Percentiles rank a stretch among this genome's conserved stretches.
These are phyloP conservation scores for Ctena decussata DNA, from an alignment of 2,888 invertebrate genomes.

Conservation along the genomic window DNA sequence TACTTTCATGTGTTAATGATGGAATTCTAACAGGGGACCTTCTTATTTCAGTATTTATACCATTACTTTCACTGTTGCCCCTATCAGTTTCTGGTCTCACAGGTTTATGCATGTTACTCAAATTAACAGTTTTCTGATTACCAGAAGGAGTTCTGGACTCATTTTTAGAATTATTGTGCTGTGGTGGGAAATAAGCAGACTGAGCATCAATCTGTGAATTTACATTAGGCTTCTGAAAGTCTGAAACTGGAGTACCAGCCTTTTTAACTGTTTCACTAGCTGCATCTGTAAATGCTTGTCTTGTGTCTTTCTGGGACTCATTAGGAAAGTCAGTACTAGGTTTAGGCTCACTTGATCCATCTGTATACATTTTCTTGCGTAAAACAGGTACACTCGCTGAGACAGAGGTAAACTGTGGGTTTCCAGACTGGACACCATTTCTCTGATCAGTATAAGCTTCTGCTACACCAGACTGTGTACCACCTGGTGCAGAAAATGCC, in stretches of 20 bases:
- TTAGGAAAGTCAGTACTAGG: constrained; percentile 14
- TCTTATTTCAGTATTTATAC: neutral
- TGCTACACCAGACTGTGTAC: constrained; percentile 34
- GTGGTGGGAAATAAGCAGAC: neutral
- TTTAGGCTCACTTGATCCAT: constrained; percentile 13
- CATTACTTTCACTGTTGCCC: neutral
- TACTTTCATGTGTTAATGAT: constrained; percentile 65
- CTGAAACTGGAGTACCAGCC: neutral
- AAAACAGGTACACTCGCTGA: constrained; percentile 66
- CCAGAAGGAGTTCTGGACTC: neutral
- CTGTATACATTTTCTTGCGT: constrained; percentile 67
- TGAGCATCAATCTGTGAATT: neutral
- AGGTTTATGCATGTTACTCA: neutral
- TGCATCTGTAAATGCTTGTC: neutral
- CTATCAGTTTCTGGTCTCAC: neutral
- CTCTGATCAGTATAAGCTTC: constrained; percentile 4
- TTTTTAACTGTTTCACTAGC: neutral
- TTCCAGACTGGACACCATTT: constrained; percentile 23
- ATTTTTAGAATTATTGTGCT: neutral
- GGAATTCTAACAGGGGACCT: constrained; percentile 37
- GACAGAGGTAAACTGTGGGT: constrained; percentile 32
- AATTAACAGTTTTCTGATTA: neutral
- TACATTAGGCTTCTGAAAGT: neutral
- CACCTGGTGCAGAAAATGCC: constrained; percentile 39
- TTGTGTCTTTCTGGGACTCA: neutral